Evolutionary conservation across 2,797 vertebrate species (phyloP), one percentile per base, ranked within the genome.

Genomic region (Leontopithecus rosalia): DNA sequence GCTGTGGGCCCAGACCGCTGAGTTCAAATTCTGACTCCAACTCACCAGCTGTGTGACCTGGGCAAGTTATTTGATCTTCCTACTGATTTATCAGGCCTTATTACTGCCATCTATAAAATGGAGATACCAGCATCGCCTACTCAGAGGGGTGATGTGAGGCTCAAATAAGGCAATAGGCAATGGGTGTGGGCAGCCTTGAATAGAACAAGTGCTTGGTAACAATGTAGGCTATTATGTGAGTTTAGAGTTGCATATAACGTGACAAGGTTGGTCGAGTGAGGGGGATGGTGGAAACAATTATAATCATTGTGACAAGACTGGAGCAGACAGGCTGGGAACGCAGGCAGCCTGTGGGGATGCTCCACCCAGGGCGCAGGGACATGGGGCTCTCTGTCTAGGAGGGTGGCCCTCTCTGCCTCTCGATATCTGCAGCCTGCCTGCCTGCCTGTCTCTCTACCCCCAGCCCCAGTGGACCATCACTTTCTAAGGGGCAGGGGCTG

Each of bases 1-100:
- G 19, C 41, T 88, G 57, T 58, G 28, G 48, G 84, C 64, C 77
- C 50, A 83, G 41, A 83, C 36, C 57, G 15, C 64, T 46, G 6
- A 72, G 39, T 88, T 95, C 80, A 95, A 57, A 94, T 55, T 84
- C 55, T 91, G 43, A 80, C 89, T 82, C 64, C 57, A 70, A 61
- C 43, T 93, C 17, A 52, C 39, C 77, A 73, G 19, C 43, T 52
- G 7, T 50, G 5, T 17, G 12, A 82, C 33, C 72, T 50, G 22
- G 61, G 88, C 33, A 41, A 22, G 28, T 61, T 52, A 26, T 33
- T 50, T 70, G 48, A 57, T 77, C 61, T 79, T 94, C 80, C 61
- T 90, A 28, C 67, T 86, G 52, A 50, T 52, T 76, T 88, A 5
- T 64, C 88, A 83, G 48, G 50, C 24, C 57, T 94, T 85, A 52